phyloP scores from a whole-genome alignment of 2,113 vertebrate species.

The Albula goreensis region DNA sequence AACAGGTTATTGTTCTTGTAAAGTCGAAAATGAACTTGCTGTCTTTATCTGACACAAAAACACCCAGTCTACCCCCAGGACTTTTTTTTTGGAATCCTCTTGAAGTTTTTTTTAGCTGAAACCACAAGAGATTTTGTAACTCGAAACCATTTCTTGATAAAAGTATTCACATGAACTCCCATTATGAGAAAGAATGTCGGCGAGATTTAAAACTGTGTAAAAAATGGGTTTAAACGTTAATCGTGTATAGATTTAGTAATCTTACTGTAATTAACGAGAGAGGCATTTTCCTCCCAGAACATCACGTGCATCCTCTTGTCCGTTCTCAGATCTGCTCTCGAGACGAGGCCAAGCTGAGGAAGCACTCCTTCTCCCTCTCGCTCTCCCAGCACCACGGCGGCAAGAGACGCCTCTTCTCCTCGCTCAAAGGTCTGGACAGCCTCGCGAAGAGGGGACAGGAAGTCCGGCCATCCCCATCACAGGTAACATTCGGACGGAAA shows the following conservation, averaged over 20 bases:
- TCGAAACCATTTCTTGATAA: background rate
- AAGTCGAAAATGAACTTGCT: background rate
- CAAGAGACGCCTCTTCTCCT: constrained; percentile 91
- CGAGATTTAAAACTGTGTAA: background rate
- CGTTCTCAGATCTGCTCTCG: constrained; percentile 87
- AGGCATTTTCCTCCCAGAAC: background rate
- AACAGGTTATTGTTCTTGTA: background rate
- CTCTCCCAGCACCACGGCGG: constrained; percentile 71
- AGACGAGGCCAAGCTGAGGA: constrained; percentile 85
- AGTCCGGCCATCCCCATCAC: constrained; percentile 82
- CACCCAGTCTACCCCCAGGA: background rate
- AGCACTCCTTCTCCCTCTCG: constrained; percentile 84
- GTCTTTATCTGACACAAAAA: background rate
- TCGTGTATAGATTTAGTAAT: background rate
- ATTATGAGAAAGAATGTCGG: background rate
- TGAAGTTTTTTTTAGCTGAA: constrained; percentile 14
- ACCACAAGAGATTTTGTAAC: background rate
- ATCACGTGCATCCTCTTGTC: background rate
- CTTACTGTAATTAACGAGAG: background rate
- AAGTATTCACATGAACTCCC: background rate
- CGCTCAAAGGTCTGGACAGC: constrained; percentile 90
- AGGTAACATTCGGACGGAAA: constrained; percentile 69
- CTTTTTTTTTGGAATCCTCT: background rate
- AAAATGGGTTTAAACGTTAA: background rate
- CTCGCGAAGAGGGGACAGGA: constrained; percentile 85